Base-by-base conservation (phyloP, 2,888 invertebrate genomes). In the Noctuana brunneofusca region DNA sequence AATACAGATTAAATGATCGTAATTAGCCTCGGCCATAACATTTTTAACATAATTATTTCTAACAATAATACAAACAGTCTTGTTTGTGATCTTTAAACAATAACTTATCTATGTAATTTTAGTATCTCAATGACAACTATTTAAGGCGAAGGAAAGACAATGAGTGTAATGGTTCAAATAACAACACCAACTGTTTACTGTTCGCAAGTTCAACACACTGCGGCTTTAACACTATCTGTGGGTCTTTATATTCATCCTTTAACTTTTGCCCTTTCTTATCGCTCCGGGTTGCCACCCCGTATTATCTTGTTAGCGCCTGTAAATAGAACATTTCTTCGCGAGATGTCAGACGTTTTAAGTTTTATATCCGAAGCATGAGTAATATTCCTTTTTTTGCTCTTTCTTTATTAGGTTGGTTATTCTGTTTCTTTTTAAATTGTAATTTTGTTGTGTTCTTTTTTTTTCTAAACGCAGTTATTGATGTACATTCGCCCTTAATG, bases 191-290 rank as follows among this genome's bases (percentile, higher is more conserved):
- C 77, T 85, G 81, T 85, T 83, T 83, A 82, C 84, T 74, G 73
- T 69, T 69, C 18, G 18, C 43, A 86, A 81, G 87, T 87, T 87
- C 87, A 85, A 83, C 87, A 89, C 75, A 83, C 87, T 82, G 81
- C 80, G 79, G 75, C 75, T 72, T 78, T 79, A 77, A 65, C 71
- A 68, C 72, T 87, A 87, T 88, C 87, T 69, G 71, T 71, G 59
- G 71, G 66, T 72, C 75, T 75, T 73, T 73, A 76, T 79, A 75
- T 76, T 78, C 85, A 83, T 87, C 87, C 87, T 88, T 83, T 84
- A 83, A 82, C 88, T 78, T 83, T 83, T 89, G 85, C 76, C 82
- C 88, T 71, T 69, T 68, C 58, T 68, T 88, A 88, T 88, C 88
- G 71, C 24, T 67, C 66, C 79, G 79, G 73, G 87, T 88, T 86